Percentiles rank a stretch among this genome's conserved stretches.
These are phyloP conservation scores for Malthinus flaveolus DNA, from an alignment of 2,888 invertebrate species.

Conservation along the genomic window DNA sequence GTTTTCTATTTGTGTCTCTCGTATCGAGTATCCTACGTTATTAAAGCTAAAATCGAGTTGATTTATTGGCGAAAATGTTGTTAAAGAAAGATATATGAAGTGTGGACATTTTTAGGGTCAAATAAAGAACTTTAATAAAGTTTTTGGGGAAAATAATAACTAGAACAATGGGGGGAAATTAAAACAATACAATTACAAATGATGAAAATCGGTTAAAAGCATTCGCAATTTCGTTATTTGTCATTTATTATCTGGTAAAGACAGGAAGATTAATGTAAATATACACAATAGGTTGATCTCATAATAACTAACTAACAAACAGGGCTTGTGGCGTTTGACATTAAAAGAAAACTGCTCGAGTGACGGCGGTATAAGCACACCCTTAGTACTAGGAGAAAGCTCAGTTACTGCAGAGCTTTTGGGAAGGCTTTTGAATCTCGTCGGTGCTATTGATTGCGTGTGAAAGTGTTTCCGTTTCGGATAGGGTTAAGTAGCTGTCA, in stretches of 20 bases:
- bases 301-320: conserved; percentile 23
- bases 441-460: conserved; percentile 24
- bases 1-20: conserved; percentile 7
- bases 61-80: conserved; percentile 16
- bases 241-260: conserved; percentile 33
- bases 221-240: conserved; percentile 30
- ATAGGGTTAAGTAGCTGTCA: conserved; percentile 38
- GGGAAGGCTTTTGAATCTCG: conserved; percentile 19
- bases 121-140: conserved; percentile 7
- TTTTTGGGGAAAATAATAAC: conserved; percentile 2
- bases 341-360: conserved; percentile 15
- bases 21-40: conserved; percentile 11
- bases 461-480: conserved; percentile 32
- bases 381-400: conserved; percentile 15
- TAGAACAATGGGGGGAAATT: conserved; percentile 8
- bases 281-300: conserved; percentile 19
- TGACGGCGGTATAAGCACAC: conserved; percentile 10
- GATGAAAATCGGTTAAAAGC: conserved; percentile 14
- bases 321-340: conserved; percentile 15
- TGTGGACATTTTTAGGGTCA: conserved; percentile 11
- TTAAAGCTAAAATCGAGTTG: conserved; percentile 17
- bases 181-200: conserved; percentile 19
- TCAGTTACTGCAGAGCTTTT: conserved; percentile 13
- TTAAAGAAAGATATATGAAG: conserved; percentile 18
- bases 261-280: conserved; percentile 26